Evolutionary conservation across 2,888 invertebrate species (phyloP).

Genomic region (Cyaniris semiargus): DNA sequence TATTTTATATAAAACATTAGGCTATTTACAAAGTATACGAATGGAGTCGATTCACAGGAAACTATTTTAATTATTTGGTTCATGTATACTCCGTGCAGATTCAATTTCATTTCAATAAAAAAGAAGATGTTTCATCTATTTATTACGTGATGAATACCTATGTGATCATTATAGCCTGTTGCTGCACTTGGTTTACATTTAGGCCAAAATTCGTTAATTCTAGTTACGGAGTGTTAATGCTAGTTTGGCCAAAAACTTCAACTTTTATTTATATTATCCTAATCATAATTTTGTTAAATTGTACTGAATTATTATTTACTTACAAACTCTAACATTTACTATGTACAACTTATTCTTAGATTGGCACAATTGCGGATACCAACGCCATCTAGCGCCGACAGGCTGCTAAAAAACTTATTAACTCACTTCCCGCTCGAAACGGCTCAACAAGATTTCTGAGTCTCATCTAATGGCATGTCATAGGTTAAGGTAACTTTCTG

Average conservation of each 20-base stretch:
- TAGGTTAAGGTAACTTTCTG: too few species aligned
- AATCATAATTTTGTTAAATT: neutral
- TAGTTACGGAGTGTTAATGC: too few species aligned
- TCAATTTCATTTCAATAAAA: neutral
- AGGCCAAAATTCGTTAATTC: too few species aligned
- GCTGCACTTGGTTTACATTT: too few species aligned
- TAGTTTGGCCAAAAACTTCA: neutral
- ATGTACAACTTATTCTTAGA: neutral
- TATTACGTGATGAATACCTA: neutral
- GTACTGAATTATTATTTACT: neutral
- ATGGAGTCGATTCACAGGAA: neutral
- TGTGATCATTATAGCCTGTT: too few species aligned
- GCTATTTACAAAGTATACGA: constrained; percentile 40
- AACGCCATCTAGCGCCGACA: neutral
- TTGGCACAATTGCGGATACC: neutral
- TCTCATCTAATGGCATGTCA: too few species aligned
- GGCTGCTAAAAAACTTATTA: neutral
- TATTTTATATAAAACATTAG: constrained; percentile 46
- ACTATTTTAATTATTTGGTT: neutral
- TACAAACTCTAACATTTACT: neutral
- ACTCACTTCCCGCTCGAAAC: neutral
- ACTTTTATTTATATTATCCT: too few species aligned
- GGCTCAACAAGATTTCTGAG: too few species aligned
- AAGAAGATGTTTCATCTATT: neutral
- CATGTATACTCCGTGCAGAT: neutral